These are phyloP conservation scores for Cantharis rufa DNA, from an alignment of 2,888 invertebrate species.

Conservation along the genomic window DNA sequence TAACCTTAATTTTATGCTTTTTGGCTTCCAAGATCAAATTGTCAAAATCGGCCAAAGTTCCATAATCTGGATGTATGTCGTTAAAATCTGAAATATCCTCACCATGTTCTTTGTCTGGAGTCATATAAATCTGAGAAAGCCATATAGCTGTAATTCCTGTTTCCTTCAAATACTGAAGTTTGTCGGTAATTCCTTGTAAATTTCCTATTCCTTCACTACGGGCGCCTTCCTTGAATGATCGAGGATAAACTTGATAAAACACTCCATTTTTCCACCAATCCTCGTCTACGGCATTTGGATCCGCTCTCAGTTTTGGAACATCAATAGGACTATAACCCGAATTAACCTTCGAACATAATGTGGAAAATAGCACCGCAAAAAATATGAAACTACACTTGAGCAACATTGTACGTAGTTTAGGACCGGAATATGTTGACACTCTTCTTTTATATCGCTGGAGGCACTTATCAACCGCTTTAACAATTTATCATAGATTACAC, in stretches of 20 bases:
- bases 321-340: background rate
- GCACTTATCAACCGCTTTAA: background rate
- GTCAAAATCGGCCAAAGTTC: slow-evolving; percentile 73
- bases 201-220: background rate
- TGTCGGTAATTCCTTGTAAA: slow-evolving; percentile 29
- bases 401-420: background rate
- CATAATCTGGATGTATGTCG: slow-evolving; percentile 73
- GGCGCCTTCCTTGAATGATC: slow-evolving; percentile 74
- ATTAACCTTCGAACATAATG: background rate
- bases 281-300: background rate
- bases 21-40: slow-evolving; percentile 60
- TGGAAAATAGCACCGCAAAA: background rate
- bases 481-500: background rate
- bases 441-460: background rate
- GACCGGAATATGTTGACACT: background rate
- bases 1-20: slow-evolving; percentile 59
- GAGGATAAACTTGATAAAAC: slow-evolving; percentile 85
- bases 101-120: slow-evolving; percentile 80
- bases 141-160: slow-evolving; percentile 77
- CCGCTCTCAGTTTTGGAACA: background rate
- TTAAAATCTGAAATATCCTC: slow-evolving; percentile 77
- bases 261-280: slow-evolving; percentile 85
- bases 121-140: slow-evolving; percentile 83
- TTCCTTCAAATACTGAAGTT: slow-evolving; percentile 53
- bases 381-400: background rate